Base-by-base conservation (phyloP, 2,888 invertebrate species). In the Troides helena region DNA sequence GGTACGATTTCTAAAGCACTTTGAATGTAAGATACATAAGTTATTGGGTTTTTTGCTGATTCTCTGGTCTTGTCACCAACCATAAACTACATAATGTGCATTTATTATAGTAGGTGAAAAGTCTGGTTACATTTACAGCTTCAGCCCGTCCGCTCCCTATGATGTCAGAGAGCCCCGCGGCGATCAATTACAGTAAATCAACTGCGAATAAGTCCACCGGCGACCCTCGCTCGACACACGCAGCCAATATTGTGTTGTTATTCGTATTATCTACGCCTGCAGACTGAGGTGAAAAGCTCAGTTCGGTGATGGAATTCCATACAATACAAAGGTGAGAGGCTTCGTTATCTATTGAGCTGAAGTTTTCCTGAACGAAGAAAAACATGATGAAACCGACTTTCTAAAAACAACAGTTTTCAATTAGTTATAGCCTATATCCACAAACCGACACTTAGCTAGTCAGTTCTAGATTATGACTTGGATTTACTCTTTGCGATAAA, bases 101-200 rank as follows among this genome's bases (percentile, higher is more conserved):
- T 50, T 14, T 50, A 18, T 50, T 17, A 5, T 50, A 50, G 14
- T 50, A 50, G 17, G 50, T 56, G 57, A 58, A 69, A 62, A 69
- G 65, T 25, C 62, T 62, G 62, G 62, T 58, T 53, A 57, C 58
- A 67, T 64, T 70, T 43, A 57, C 43, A 30, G 36, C 36, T 14
- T 62, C 56, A 58, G 39, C 53, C 43, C 30, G 57, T 63, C 46
- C 62, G 56, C 56, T 75, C 79, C 72, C 75, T 72, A 76, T 64
- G 72, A 69, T 73, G 73, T 71, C 74, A 72, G 72, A 75, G 72
- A 70, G 77, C 79, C 87, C 83, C 77, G 77, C 74, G 78, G 85
- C 85, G 85, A 85, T 86, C 86, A 86, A 86, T 87, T 86, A 87
- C 85, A 81, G 79, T 81, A 80, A 85, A 85, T 85, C 83, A 84